Evolutionary conservation across 2,797 vertebrate genomes (phyloP), one percentile per base, ranked within the genome.

Genomic region (Pipistrellus pipistrellus): DNA sequence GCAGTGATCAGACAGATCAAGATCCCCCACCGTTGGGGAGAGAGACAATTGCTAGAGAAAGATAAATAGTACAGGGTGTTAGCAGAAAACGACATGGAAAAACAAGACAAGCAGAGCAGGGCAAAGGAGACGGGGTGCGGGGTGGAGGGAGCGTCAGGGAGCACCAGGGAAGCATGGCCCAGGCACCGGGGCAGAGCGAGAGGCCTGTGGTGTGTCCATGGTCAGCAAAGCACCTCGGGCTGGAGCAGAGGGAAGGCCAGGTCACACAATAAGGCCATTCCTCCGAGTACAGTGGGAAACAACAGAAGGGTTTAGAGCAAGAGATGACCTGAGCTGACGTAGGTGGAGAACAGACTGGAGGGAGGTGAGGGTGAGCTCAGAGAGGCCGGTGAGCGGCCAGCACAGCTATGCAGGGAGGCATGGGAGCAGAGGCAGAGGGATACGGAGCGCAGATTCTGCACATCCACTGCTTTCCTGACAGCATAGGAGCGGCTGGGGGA

Each of bases 81-180:
- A n/a, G 23, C 71, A 21, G 46, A 46, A 72, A 21, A 55, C 32
- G 25, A n/a, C n/a, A 14, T 0, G 17, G 38, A 48, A 46, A 80
- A n/a, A 48, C 41, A n/a, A 4, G 69, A 41, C 38, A 15, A 85
- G 38, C 32, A 15, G 48, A 84, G 18, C 20, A 20, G 27, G 18
- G 30, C 9, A 6, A 41, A n/a, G 32, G 68, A 59, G 27, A 15
- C 18, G 20, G 10, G 41, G 44, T 14, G 41, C 2, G 8, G 4
- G 48, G 75, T 0, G 6, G 59, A 21, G 11, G 25, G n/a, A 44
- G 55, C 2, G 0, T 27, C 2, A 0, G 1, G 0, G 46, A 30
- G n/a, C 75, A n/a, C 9, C 18, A 10, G 13, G 55, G 44, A 75
- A 46, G 18, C 17, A 3, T 0, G 30, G 25, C 11, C 44, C 64